Conservation (phyloP, 1,140 invertebrate species). For the Bombyx mandarina region DNA sequence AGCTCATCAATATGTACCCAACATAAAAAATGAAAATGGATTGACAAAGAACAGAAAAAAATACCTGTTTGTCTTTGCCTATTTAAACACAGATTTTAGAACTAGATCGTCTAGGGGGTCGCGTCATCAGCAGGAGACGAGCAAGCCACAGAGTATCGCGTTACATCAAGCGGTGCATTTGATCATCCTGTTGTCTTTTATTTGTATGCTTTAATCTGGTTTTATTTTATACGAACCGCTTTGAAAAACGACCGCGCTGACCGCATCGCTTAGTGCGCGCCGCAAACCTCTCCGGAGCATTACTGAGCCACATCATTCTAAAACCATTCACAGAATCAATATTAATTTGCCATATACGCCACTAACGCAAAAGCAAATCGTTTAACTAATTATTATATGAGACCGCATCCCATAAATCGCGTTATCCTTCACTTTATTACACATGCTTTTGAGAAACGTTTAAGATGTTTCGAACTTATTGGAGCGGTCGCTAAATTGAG, state of each 20-base stretch:
- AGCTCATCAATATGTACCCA: too few species aligned
- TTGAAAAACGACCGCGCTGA: conserved; percentile 39
- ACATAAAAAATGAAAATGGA: too few species aligned
- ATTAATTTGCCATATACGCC: conserved; percentile 23
- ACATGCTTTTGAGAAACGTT: conserved; percentile 8
- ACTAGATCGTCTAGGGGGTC: too few species aligned
- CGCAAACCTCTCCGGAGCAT: conserved; percentile 16
- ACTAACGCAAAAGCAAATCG: neutral
- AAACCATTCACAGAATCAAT: conserved; percentile 38
- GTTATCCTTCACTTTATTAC: too few species aligned
- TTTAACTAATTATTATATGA: too few species aligned
- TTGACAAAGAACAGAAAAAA: too few species aligned
- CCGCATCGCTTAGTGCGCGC: conserved; percentile 47
- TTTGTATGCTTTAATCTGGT: conserved; percentile 36
- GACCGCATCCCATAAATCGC: too few species aligned
- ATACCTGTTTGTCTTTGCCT: too few species aligned
- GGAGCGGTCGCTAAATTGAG: conserved; percentile 23
- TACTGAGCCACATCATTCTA: neutral
- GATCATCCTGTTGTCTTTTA: conserved; percentile 58
- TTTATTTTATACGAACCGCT: conserved; percentile 44
- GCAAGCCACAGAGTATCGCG: conserved; percentile 43
- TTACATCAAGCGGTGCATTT: conserved; percentile 60
- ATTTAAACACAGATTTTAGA: too few species aligned
- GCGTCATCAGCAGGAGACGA: too few species aligned
- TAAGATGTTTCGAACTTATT: conserved; percentile 25